Percentiles rank a stretch among this genome's conserved stretches.
Conservation (phyloP, 2,888 invertebrate genomes). For the Lochmaea crataegi region DNA sequence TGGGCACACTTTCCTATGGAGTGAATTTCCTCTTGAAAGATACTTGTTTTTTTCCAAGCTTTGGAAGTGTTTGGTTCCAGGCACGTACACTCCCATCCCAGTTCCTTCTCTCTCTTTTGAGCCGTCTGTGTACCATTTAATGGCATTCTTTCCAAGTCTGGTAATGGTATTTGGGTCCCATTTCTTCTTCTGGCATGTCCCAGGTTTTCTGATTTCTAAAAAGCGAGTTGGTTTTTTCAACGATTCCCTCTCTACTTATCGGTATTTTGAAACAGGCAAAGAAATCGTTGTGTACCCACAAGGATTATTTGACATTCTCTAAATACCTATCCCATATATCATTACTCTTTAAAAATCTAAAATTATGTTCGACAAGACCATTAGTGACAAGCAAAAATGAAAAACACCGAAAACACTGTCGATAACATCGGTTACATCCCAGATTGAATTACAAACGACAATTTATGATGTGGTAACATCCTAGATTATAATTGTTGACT, state of each 20-base stretch:
- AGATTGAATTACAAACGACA: slow-evolving; percentile 15
- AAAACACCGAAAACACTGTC: slow-evolving; percentile 40
- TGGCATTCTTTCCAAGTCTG: no score
- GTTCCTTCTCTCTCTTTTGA: no score
- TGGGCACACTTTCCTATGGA: no score
- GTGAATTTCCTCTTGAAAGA: no score
- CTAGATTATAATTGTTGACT: slow-evolving; percentile 25
- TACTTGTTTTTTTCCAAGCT: no score
- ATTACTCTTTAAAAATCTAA: slow-evolving; percentile 27
- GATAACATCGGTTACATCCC: slow-evolving; percentile 38
- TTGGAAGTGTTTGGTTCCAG: no score
- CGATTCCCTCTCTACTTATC: no score
- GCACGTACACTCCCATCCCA: no score
- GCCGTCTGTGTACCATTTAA: no score
- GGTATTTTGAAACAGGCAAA: background rate
- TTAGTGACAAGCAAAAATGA: slow-evolving; percentile 42
- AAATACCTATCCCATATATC: slow-evolving; percentile 22
- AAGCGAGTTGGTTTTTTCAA: background rate
- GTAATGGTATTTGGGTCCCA: no score
- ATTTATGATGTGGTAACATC: slow-evolving; percentile 23
- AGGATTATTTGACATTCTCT: slow-evolving; percentile 16
- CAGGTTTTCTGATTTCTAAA: background rate
- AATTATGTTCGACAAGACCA: slow-evolving; percentile 36
- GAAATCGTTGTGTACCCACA: background rate
- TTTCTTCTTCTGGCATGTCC: no score